phyloP scores from a whole-genome alignment of 2,113 vertebrate species.

The Labeo catla region DNA sequence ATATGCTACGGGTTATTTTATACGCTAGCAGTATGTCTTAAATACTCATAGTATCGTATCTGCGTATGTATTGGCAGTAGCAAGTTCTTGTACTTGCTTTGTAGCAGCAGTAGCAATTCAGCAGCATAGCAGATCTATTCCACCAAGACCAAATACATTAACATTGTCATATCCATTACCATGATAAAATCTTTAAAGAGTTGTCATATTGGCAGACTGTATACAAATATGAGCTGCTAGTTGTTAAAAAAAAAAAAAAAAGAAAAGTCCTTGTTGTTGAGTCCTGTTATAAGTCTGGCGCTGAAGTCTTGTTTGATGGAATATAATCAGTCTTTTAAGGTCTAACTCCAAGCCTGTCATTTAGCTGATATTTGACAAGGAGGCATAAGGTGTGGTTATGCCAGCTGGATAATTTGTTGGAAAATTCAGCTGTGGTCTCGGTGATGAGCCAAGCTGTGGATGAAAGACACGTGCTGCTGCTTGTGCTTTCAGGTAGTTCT shows the following conservation, averaged over 20 bases:
- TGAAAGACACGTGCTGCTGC: not conserved
- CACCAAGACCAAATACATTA: no score
- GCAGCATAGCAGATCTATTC: no score
- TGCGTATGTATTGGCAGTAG: no score
- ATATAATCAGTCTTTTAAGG: not conserved
- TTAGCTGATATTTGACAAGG: not conserved
- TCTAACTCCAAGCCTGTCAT: not conserved
- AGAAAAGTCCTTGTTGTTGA: not conserved
- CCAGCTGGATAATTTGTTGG: slow-evolving; percentile 7
- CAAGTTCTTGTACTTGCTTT: no score
- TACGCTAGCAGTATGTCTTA: no score
- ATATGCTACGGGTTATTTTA: no score
- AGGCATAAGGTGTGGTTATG: slow-evolving; percentile 6
- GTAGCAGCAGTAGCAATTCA: no score
- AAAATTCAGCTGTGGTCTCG: not conserved
- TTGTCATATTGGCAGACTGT: not conserved
- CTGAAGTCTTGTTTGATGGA: not conserved
- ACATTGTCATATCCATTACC: no score
- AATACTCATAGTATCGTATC: no score
- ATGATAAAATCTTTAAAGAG: no score
- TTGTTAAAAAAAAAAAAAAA: not conserved
- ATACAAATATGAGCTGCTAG: not conserved
- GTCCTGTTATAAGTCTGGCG: not conserved
- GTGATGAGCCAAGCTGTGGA: not conserved
- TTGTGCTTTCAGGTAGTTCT: slow-evolving; percentile 3